Conservation (phyloP, 1,140 invertebrate species). For the Andrena cerasifolii region DNA sequence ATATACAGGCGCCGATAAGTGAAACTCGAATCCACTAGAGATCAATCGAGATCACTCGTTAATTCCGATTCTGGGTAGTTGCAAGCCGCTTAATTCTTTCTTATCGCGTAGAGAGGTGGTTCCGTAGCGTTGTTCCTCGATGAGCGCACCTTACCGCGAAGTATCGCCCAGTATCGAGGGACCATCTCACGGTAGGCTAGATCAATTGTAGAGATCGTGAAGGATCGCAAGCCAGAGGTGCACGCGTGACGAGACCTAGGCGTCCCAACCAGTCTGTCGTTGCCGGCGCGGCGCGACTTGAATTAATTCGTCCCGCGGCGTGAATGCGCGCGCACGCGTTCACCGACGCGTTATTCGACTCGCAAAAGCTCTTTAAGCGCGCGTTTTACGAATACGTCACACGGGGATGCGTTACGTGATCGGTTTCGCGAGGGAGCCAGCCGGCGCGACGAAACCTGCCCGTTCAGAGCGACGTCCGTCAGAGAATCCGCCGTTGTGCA, state of each 20-base stretch:
- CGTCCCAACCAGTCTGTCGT: conserved; percentile 34
- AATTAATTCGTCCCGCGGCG: conserved; percentile 66
- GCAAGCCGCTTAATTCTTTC: background rate
- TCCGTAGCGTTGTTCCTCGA: background rate
- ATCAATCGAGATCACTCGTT: too few relatives aligned
- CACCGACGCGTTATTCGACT: conserved; percentile 59
- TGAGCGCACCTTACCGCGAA: conserved; percentile 14
- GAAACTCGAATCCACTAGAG: too few relatives aligned
- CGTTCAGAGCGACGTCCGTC: conserved; percentile 22
- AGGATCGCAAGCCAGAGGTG: conserved; percentile 57
- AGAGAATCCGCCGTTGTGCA: conserved; percentile 14
- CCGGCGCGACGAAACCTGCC: conserved; percentile 27
- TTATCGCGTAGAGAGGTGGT: background rate
- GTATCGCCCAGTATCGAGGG: conserved; percentile 32
- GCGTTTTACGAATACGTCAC: conserved; percentile 54
- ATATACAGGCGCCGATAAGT: too few relatives aligned
- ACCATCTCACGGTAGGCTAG: conserved; percentile 46
- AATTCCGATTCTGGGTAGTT: too few relatives aligned
- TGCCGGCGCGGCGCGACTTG: conserved; percentile 59
- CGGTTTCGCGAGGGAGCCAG: conserved; percentile 48
- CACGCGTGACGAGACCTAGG: conserved; percentile 8
- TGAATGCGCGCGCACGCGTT: conserved; percentile 57
- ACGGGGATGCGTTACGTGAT: conserved; percentile 53
- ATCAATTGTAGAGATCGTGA: conserved; percentile 63
- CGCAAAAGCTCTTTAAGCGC: conserved; percentile 60